Evolutionary conservation across 2,888 invertebrate species (phyloP), one percentile per base, ranked within the genome.

Genomic region (Harmothoe impar): DNA sequence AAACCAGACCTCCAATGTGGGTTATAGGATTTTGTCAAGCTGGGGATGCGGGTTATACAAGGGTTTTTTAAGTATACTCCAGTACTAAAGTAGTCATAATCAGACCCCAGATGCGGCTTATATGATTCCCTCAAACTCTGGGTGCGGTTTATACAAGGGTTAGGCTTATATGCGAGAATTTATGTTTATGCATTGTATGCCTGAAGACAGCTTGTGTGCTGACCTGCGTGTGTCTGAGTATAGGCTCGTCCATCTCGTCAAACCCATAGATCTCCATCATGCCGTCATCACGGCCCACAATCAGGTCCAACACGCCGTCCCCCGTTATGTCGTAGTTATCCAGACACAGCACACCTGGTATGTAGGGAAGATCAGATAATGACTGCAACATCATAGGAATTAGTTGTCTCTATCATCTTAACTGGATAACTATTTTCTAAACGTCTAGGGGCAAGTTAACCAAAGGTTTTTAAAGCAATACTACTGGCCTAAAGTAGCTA

Each of bases 281-380:
- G 17, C 99, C 99, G 96, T 99, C 98, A 93, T 98, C 97, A 77
- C 98, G 97, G 1, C 98, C 99, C 93, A 99, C 97, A 31, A 98
- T 96, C 89, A 98, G 96, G 91, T 98, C 97, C 92, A 97, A 96
- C 91, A 97, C 96, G 33, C 97, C 97, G 94, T 97, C 97, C 29
- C 96, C 97, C 86, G 97, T 97, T 92, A 98, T 96, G 94, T 97
- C 97, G 94, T 97, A 97, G 92, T 97, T 97, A 93, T 97, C 97
- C 78, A 98, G 96, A 92, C 95, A 94, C 89, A 95, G 90, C 3
- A 96, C 93, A 68, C 95, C 95, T 94, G 91, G 20, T 77, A 51
- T n/a, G 86, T 1, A 78, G 78, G 33, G 12, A 23, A 78, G n/a
- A n/a, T 29, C 25, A 15, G 12, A 77, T 77, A 77, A 77, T 56